Base-by-base conservation (phyloP, 2,113 vertebrate species). In the Daboia siamensis region DNA sequence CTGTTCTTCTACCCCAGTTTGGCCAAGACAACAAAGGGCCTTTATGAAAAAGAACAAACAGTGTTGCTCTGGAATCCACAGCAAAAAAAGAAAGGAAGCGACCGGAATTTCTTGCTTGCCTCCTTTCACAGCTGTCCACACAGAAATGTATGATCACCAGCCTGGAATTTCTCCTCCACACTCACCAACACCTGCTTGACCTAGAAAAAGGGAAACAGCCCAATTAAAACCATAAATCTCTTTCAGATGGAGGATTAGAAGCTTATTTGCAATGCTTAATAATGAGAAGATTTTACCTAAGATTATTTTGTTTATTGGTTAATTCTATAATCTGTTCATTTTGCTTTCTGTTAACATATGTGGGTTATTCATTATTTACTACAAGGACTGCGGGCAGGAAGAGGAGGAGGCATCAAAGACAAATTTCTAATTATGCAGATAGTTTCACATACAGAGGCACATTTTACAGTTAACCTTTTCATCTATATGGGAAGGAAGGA, bases 131-230 rank as follows among this genome's bases (percentile, higher is more conserved):
- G 94, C 57, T 85, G 64, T 57, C 86, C 11, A 0, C 33, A 5
- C 2, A 87, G 0, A 1, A 23, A 86, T 33, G 59, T 94, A 93
- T 23, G 17, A n/a, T 57, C 33, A 88, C 85, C 88, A 0, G 0
- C 9, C 55, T 12, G 59, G 91, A 51, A 39, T 13, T 93, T 95
- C 94, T 44, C 87, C 48, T 85, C 57, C 85, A 23, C 51, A 39
- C n/a, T 93, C 95, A 90, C 59, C 91, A 91, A 87, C 92, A 93
- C 94, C 64, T 92, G 54, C 90, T 91, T 33, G 90, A 90, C 91
- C 97, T 97, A 95, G 88, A 95, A 95, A 69, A 55, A 52, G 4
- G 3, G 20, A 94, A 94, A 95, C 2, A 54, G 61, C 10, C 54
- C 0, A 61, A 88, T 97, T 90, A 96, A 59, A n/a, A 4, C 0